phyloP scores from a whole-genome alignment of 2,113 vertebrate genomes.

The Nanorana parkeri region DNA sequence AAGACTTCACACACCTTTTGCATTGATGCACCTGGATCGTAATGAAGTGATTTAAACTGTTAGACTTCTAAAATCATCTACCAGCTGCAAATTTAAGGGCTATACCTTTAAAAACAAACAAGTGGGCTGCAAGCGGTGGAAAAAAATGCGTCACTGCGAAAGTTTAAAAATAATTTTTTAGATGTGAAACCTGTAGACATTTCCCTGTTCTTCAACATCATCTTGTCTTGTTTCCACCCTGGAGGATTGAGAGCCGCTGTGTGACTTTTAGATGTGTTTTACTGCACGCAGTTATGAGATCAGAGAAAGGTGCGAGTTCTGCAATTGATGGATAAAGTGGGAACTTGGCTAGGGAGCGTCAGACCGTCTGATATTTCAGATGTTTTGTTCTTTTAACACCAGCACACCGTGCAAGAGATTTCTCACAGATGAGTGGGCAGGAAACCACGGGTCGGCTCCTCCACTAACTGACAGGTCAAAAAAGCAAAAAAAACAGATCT shows the following conservation, averaged over 20 bases:
- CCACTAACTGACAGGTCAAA: conserved; percentile 25
- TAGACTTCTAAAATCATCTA: too few relatives aligned
- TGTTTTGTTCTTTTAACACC: conserved; percentile 1
- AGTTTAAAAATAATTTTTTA: conserved; percentile 20
- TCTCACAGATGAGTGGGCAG: conserved; percentile 26
- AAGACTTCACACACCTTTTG: too few relatives aligned
- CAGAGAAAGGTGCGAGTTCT: background rate
- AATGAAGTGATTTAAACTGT: too few relatives aligned
- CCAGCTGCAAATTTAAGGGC: too few relatives aligned
- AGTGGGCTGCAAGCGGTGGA: background rate
- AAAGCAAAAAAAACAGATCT: background rate
- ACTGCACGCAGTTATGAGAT: background rate
- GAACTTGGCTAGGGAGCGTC: background rate
- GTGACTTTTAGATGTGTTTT: background rate
- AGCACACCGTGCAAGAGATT: conserved; percentile 21
- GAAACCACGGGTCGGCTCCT: conserved; percentile 12
- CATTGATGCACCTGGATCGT: too few relatives aligned
- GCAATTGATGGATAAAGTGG: conserved; percentile 4
- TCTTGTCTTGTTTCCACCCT: background rate
- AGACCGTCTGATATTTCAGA: conserved; percentile 31
- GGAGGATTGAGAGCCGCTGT: background rate
- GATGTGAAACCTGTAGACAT: conserved; percentile 32
- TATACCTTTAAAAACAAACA: background rate
- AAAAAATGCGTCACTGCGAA: background rate
- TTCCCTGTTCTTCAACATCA: background rate